Evolutionary conservation across 2,113 vertebrate genomes (phyloP).

Genomic region (Athene cunicularia): DNA sequence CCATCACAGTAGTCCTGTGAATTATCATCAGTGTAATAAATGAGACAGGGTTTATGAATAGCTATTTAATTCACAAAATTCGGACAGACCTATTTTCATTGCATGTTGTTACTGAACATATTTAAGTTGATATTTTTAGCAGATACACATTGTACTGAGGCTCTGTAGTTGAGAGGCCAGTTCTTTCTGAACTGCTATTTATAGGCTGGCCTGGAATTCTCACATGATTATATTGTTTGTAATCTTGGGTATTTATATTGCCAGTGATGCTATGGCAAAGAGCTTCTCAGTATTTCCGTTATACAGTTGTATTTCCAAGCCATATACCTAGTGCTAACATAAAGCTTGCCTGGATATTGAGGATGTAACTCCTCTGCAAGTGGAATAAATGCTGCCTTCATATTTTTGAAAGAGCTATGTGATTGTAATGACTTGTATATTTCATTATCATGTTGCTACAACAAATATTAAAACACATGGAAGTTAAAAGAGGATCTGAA

Average conservation of each 20-base stretch:
- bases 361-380: neutral
- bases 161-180: neutral
- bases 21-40: neutral
- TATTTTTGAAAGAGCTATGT: neutral
- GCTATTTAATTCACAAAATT: conserved; percentile 7
- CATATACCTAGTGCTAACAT: neutral
- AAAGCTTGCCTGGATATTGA: neutral
- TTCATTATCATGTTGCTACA: conserved; percentile 33
- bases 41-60: neutral
- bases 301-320: neutral
- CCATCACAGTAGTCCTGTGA: neutral
- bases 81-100: neutral
- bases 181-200: conserved; percentile 48
- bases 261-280: conserved; percentile 10
- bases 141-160: neutral
- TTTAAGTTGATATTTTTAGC: neutral
- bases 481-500: neutral
- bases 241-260: conserved; percentile 45
- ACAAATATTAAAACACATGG: neutral
- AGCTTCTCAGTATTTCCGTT: conserved; percentile 44
- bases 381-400: neutral
- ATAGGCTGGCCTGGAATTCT: conserved; percentile 45
- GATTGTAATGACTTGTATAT: neutral
- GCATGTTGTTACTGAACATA: neutral
- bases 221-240: conserved; percentile 43